Conservation (phyloP, 1,140 invertebrate species). For the Schlechtendalia chinensis region DNA sequence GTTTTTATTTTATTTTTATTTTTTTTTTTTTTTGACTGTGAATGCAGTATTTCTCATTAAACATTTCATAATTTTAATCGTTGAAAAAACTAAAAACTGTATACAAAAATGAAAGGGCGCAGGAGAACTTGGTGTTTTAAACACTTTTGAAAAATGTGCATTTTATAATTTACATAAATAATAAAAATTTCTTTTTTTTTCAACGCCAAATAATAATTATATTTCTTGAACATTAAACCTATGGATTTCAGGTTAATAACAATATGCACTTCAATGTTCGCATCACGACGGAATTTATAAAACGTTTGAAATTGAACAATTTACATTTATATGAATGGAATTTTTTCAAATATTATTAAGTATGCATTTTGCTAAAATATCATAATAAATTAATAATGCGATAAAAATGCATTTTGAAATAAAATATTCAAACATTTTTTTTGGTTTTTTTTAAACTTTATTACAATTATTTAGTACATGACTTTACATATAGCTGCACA, state of each 20-base stretch:
- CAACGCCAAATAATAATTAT: slow-evolving; percentile 14
- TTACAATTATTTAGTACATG: too few relatives aligned
- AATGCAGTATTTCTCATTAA: slow-evolving; percentile 34
- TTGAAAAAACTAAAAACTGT: background rate
- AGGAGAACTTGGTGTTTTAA: slow-evolving; percentile 1
- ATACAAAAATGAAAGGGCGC: background rate
- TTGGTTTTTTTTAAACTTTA: too few relatives aligned
- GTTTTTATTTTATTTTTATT: too few relatives aligned
- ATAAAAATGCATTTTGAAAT: too few relatives aligned
- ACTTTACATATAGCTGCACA: too few relatives aligned
- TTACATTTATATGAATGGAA: background rate
- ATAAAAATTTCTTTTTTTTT: slow-evolving; percentile 14
- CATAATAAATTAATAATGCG: too few relatives aligned
- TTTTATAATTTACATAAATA: slow-evolving; percentile 37
- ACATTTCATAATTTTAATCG: slow-evolving; percentile 30
- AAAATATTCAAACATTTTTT: too few relatives aligned
- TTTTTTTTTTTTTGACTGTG: background rate
- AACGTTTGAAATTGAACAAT: background rate
- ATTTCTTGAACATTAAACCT: slow-evolving; percentile 2
- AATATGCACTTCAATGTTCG: background rate
- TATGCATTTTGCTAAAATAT: background rate
- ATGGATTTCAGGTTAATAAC: background rate
- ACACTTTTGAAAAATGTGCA: slow-evolving; percentile 20
- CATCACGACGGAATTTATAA: background rate
- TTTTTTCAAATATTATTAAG: background rate